Base-by-base conservation (phyloP, 1,140 invertebrate genomes). In the Pseudomyrmex flavicornis region DNA sequence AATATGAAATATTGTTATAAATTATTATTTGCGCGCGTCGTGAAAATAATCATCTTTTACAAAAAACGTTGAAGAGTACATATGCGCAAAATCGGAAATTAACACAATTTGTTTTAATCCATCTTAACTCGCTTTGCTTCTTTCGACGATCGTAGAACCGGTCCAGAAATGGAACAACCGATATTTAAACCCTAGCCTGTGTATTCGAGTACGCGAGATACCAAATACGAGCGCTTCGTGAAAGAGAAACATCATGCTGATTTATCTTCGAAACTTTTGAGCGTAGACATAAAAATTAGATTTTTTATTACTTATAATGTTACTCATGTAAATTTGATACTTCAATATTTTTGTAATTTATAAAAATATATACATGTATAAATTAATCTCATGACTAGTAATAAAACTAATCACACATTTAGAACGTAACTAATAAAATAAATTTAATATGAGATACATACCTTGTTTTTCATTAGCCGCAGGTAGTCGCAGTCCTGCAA, bases 151-250 rank as follows among this genome's bases (percentile, higher is more conserved):
- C 72, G 58, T 73, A 66, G 63, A 88, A 88, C 84, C 75, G 85
- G 83, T 87, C 82, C 58, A 74, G 85, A 88, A 89, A 84, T 86
- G 82, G 77, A 63, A 82, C 84, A 56, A 69, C 70, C 79, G 72
- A 86, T 83, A 70, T 86, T 86, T 58, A 86, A 35, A 44, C 48
- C 54, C 70, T 59, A 76, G 48, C 72, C 44, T 76, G 59, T 17
- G 22, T 56, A 82, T 82, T 68, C 48, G 52, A 2, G 2, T 26
- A 8, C 22, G 7, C n/a, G 20, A 46, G 35, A 69, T 59, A 35
- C 26, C 3, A 87, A 76, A 61, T 76, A 70, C 59, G 52, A 74
- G 58, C 56, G 59, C 10, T 76, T 82, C 20, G 46, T n/a, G 12
- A 5, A 61, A n/a, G 2, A 8, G 13, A 5, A 56, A 26, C 66